Conservation (phyloP, 2,113 vertebrate species). For the Hystrix cristata region DNA sequence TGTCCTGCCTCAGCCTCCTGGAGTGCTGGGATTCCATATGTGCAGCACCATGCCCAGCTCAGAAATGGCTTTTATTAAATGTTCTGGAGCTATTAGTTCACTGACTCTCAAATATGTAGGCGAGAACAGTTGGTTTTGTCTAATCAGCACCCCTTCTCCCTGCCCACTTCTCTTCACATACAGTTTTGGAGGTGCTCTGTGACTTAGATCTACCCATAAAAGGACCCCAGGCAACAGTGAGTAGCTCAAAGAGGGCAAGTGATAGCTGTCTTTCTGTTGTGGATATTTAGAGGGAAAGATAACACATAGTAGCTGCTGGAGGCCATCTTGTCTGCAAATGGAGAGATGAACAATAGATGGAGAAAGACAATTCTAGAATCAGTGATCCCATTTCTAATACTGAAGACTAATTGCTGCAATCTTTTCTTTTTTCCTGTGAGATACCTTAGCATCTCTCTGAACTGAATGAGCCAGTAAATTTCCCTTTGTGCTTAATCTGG, state of each 20-base stretch:
- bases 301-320: neutral
- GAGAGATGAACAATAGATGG: neutral
- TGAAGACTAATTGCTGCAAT: neutral
- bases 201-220: neutral
- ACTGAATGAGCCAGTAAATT: conserved; percentile 10
- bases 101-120: neutral
- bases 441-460: neutral
- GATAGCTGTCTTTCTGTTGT: neutral
- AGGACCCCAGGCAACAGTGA: neutral
- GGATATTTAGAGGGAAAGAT: neutral
- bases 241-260: neutral
- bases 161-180: neutral
- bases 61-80: conserved; percentile 58
- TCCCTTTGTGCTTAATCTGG: conserved; percentile 42
- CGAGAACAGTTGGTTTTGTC: neutral
- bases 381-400: neutral
- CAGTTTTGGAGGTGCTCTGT: neutral
- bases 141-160: neutral
- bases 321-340: neutral
- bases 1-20: too few relatives aligned
- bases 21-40: too few relatives aligned
- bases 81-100: neutral
- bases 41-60: too few relatives aligned
- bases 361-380: neutral
- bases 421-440: neutral